Conservation (phyloP, 2,113 vertebrate species). For the Macroglossus sobrinus region DNA sequence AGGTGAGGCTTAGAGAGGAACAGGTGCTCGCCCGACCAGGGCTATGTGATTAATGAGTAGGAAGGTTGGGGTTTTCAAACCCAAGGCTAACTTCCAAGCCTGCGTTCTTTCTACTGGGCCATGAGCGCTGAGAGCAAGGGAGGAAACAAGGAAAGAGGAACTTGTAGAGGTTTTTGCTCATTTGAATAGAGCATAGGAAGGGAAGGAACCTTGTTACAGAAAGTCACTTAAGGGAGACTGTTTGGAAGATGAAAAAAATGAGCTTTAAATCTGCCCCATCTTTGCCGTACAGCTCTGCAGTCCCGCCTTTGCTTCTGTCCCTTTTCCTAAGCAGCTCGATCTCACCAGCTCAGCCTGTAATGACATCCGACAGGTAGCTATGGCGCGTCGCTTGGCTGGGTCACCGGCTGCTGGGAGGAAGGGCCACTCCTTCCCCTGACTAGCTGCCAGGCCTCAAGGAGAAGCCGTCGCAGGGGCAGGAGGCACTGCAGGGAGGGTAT, state of each 20-base stretch:
- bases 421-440: conserved; percentile 66
- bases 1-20: conserved; percentile 12
- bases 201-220: conserved; percentile 24
- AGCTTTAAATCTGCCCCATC: conserved; percentile 21
- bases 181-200: background rate
- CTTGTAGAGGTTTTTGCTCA: background rate
- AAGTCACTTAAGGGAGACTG: background rate
- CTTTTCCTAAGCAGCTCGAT: conserved; percentile 76
- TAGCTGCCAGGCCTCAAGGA: conserved; percentile 74
- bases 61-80: background rate
- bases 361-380: conserved; percentile 86
- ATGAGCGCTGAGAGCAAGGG: background rate
- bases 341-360: conserved; percentile 75
- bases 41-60: background rate
- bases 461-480: conserved; percentile 61
- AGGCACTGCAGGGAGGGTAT: conserved; percentile 45
- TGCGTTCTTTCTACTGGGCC: background rate
- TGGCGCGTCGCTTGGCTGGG: conserved; percentile 80
- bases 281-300: background rate
- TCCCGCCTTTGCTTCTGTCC: conserved; percentile 41
- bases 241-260: conserved; percentile 33
- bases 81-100: background rate
- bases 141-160: background rate
- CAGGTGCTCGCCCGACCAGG: background rate
- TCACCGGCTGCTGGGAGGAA: conserved; percentile 79